These are phyloP conservation scores for Anoplolepis gracilipes DNA, from an alignment of 1,140 invertebrate genomes.

Conservation along the genomic window DNA sequence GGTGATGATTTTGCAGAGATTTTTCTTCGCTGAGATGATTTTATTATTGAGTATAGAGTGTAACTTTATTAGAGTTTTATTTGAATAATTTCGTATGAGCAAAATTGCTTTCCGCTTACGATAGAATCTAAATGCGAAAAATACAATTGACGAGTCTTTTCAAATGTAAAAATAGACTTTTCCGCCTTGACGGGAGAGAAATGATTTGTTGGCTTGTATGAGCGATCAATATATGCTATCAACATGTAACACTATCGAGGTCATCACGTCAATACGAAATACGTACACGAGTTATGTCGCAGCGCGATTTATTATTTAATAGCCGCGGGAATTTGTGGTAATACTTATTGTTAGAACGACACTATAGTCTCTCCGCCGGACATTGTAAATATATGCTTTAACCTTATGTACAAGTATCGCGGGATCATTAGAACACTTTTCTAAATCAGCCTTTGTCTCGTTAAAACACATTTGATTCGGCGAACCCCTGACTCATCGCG, in stretches of 20 bases:
- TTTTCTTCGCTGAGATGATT: not conserved
- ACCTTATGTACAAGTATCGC: not conserved
- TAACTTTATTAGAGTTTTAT: not conserved
- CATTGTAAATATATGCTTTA: constrained; percentile 1
- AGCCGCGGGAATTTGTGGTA: not conserved
- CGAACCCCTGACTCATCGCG: not conserved
- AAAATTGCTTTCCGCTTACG: constrained; percentile 3
- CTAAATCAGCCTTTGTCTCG: constrained; percentile 53
- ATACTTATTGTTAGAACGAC: not conserved
- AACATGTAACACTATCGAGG: constrained; percentile 5
- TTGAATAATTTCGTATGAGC: not conserved
- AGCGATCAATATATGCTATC: not conserved
- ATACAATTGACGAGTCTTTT: not conserved
- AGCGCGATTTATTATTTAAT: constrained; percentile 2
- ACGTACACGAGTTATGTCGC: not conserved
- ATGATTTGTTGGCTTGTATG: not conserved
- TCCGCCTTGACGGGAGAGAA: not conserved
- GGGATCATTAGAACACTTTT: constrained; percentile 29
- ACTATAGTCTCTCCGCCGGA: not conserved
- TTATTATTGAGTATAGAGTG: not conserved
- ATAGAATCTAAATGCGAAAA: not conserved
- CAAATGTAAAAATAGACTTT: constrained; percentile 43
- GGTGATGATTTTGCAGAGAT: not conserved
- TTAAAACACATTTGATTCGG: constrained; percentile 29
- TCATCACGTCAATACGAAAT: not conserved